Conservation (phyloP, 2,888 invertebrate species). For the Elgonia sp. region DNA sequence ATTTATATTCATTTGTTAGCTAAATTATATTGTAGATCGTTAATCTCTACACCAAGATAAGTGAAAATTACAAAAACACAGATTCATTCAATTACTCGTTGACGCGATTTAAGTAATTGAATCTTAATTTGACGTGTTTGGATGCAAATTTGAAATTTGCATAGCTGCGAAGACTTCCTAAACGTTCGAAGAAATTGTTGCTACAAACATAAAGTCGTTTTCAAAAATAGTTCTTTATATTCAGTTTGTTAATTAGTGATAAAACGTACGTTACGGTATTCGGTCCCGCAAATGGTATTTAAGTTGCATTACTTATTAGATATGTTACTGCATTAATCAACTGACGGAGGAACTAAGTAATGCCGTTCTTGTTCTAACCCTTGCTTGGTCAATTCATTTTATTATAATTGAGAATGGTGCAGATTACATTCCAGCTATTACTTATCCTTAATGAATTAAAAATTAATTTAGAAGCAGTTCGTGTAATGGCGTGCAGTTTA, state of each 20-base stretch:
- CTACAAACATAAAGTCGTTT: neutral
- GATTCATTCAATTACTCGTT: neutral
- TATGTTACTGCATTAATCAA: conserved; percentile 56
- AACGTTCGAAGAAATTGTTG: neutral
- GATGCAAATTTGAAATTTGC: neutral
- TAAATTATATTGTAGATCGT: neutral
- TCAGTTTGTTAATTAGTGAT: conserved; percentile 46
- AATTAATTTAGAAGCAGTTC: conserved; percentile 35
- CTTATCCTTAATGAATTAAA: conserved; percentile 56
- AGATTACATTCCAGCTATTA: conserved; percentile 54
- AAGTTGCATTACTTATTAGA: conserved; percentile 54
- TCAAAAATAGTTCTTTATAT: conserved; percentile 7
- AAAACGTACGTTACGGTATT: conserved; percentile 17
- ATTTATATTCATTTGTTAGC: conserved; percentile 14
- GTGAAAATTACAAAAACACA: neutral
- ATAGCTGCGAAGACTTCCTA: too few species aligned
- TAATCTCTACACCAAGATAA: neutral
- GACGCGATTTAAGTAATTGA: neutral
- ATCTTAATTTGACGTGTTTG: neutral
- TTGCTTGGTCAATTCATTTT: conserved; percentile 28
- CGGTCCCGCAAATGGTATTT: conserved; percentile 25
- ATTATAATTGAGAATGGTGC: conserved; percentile 52
- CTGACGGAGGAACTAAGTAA: conserved; percentile 18
- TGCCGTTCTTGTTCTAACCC: conserved; percentile 23
- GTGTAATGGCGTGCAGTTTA: conserved; percentile 17